phyloP scores from a whole-genome alignment of 2,113 vertebrate genomes.

The Terrapene triunguis region DNA sequence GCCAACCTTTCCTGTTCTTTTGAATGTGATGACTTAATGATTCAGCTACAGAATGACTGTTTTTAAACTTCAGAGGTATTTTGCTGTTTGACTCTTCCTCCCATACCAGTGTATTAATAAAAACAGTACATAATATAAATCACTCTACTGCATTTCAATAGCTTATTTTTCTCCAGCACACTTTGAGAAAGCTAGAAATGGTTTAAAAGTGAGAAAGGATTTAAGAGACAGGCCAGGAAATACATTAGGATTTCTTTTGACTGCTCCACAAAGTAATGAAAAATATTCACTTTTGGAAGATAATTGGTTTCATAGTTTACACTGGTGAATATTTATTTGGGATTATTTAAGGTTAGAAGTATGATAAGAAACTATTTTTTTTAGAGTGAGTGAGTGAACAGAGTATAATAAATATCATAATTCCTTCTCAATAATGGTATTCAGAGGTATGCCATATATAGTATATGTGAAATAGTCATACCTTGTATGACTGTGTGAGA shows the following conservation, averaged over 20 bases:
- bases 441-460: background rate
- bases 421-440: background rate
- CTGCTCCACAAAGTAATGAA: conserved; percentile 2
- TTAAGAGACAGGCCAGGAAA: background rate
- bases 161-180: background rate
- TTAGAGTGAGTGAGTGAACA: conserved; percentile 15
- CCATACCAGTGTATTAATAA: background rate
- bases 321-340: conserved; percentile 44
- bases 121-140: accelerated
- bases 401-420: conserved; percentile 43
- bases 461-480: background rate
- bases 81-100: background rate
- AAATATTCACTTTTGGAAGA: conserved; percentile 36
- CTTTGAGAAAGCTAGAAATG: background rate
- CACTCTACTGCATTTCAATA: background rate
- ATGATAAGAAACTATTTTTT: background rate
- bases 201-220: background rate
- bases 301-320: conserved; percentile 57
- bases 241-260: conserved; percentile 4
- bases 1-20: background rate
- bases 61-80: background rate
- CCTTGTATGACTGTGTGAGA: background rate
- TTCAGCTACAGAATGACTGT: accelerated
- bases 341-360: conserved; percentile 28
- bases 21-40: accelerated